Percentiles rank a stretch among this genome's conserved stretches.
These are phyloP conservation scores for Diceros bicornis DNA, from an alignment of 2,797 vertebrate species.

Conservation along the genomic window DNA sequence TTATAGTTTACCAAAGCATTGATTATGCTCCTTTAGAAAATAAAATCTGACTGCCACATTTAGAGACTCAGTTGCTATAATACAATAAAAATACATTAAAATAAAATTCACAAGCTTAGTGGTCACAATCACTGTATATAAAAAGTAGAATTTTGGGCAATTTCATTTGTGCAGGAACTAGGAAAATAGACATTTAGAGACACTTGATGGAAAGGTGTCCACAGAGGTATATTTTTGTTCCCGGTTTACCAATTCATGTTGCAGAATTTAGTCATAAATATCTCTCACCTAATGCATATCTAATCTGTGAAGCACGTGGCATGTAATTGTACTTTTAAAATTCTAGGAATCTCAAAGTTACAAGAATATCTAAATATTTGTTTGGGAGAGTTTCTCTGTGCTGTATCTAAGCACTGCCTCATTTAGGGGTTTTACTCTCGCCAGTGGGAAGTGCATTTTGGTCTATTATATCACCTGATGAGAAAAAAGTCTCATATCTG, in stretches of 20 bases:
- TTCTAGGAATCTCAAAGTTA: slow-evolving; percentile 10
- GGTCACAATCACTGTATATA: not conserved
- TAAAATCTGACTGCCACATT: not conserved
- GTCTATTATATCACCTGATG: not conserved
- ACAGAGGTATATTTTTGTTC: not conserved
- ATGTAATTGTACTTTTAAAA: slow-evolving; percentile 10
- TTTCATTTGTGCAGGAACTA: not conserved
- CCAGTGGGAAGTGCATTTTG: not conserved
- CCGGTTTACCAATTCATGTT: not conserved
- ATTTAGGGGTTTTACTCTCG: not conserved
- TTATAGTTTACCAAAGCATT: not conserved
- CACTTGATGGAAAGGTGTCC: not conserved
- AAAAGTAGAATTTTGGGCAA: not conserved
- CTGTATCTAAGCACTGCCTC: not conserved
- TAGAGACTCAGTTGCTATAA: not conserved
- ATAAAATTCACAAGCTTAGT: slow-evolving; percentile 7
- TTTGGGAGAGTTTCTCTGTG: not conserved
- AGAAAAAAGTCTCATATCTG: not conserved
- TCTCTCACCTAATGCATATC: not conserved
- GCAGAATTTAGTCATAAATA: not conserved
- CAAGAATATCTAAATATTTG: slow-evolving; percentile 2
- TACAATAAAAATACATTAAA: not conserved
- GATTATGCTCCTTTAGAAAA: not conserved
- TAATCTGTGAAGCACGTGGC: not conserved
- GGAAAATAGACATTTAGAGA: not conserved